These are phyloP conservation scores for Thumatha senex DNA, from an alignment of 2,888 invertebrate species.

Conservation along the genomic window DNA sequence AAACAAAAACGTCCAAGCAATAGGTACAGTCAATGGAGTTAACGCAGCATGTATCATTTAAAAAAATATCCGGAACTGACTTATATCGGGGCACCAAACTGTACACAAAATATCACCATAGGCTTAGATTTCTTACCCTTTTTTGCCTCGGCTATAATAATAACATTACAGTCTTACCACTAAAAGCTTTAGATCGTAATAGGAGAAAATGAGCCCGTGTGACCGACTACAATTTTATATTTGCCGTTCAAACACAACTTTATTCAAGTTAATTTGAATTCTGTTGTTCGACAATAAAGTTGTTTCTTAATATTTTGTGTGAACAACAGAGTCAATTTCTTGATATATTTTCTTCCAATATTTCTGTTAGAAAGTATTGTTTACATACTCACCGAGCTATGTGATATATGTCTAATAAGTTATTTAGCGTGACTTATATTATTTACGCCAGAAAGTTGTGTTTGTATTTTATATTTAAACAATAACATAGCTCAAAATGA, in stretches of 20 bases:
- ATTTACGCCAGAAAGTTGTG: too few species aligned
- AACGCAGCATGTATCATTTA: conserved; percentile 13
- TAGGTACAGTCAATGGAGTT: conserved; percentile 3
- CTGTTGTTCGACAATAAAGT: conserved; percentile 11
- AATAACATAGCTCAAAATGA: too few species aligned
- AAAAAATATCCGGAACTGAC: conserved; percentile 4
- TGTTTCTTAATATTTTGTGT: not conserved
- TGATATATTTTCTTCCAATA: conserved; percentile 24
- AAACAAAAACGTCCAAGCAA: conserved; percentile 9
- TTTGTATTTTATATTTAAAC: too few species aligned
- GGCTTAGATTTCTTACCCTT: conserved; percentile 13
- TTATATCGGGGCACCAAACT: conserved; percentile 3
- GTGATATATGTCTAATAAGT: conserved; percentile 5
- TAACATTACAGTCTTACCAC: conserved; percentile 32
- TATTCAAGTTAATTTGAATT: conserved; percentile 3
- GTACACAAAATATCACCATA: conserved; percentile 5
- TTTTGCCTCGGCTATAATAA: conserved; percentile 26
- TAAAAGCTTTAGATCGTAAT: conserved; percentile 39
- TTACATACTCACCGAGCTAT: conserved; percentile 10
- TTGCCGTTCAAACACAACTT: conserved; percentile 3
- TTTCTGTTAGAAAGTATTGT: conserved; percentile 25
- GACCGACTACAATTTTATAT: conserved; percentile 17
- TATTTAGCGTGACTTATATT: not conserved
- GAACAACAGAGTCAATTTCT: conserved; percentile 1
- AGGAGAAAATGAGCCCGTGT: conserved; percentile 29